Conservation (phyloP, 2,888 invertebrate species). For the Lepidonotus clava region DNA sequence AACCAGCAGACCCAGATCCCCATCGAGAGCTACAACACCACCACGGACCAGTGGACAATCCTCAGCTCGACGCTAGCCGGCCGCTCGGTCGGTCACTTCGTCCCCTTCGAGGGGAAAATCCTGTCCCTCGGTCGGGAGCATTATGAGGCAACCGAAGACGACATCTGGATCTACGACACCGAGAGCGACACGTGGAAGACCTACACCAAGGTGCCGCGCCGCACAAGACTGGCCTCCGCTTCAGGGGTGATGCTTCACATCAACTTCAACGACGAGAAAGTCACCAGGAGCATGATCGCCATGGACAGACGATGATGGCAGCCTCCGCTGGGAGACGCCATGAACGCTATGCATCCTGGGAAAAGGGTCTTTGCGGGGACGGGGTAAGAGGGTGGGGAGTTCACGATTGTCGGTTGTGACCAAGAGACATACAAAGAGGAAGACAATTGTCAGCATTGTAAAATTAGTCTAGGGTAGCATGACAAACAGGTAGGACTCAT, state of each 20-base stretch:
- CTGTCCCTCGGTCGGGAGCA: constrained; percentile 79
- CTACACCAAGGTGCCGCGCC: constrained; percentile 75
- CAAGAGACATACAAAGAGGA: neutral
- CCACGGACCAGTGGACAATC: constrained; percentile 78
- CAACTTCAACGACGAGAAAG: constrained; percentile 77
- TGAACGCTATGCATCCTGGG: neutral
- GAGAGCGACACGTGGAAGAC: constrained; percentile 74
- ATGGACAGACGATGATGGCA: constrained; percentile 30
- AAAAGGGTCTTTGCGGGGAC: neutral
- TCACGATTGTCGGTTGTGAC: neutral
- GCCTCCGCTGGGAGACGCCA: neutral
- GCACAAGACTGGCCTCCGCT: constrained; percentile 76
- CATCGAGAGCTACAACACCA: constrained; percentile 75
- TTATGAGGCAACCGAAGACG: constrained; percentile 78
- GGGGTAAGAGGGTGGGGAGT: neutral
- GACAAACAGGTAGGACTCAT: neutral
- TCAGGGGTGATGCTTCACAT: constrained; percentile 73
- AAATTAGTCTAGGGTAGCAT: neutral
- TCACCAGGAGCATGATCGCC: constrained; percentile 60
- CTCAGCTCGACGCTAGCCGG: constrained; percentile 78
- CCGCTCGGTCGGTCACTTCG: constrained; percentile 78
- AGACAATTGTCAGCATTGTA: neutral
- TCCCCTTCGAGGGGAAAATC: constrained; percentile 73
- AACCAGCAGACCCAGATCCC: constrained; percentile 78
- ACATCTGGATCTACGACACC: constrained; percentile 77